These are phyloP conservation scores for Timema cristinae DNA, from an alignment of 2,888 invertebrate species.

Conservation along the genomic window DNA sequence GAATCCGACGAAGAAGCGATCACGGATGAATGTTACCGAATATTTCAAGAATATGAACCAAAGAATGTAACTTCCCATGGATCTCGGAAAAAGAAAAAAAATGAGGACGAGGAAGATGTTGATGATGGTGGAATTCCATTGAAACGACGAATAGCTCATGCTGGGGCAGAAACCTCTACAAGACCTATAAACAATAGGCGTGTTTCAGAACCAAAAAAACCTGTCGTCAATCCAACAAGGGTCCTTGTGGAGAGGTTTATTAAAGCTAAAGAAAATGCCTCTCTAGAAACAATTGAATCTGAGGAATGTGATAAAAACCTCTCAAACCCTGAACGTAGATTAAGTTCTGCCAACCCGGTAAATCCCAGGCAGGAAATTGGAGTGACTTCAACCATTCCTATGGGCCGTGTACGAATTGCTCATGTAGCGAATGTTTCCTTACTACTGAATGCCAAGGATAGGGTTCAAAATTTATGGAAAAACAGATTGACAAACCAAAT, in stretches of 20 bases:
- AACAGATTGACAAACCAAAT: neutral
- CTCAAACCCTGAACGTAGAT: no score
- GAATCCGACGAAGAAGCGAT: constrained; percentile 63
- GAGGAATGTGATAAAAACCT: no score
- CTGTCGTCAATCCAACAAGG: no score
- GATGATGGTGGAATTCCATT: neutral
- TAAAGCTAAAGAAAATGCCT: no score
- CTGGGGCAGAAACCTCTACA: neutral
- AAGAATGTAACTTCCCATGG: constrained; percentile 25
- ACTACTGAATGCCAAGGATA: constrained; percentile 27
- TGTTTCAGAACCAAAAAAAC: no score
- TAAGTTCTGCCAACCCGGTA: no score
- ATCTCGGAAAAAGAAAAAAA: neutral
- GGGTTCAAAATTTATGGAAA: constrained; percentile 11
- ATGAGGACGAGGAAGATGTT: neutral
- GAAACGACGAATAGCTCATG: constrained; percentile 14
- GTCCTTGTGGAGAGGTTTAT: no score
- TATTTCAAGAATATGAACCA: constrained; percentile 76
- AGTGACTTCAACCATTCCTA: neutral
- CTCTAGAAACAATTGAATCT: no score
- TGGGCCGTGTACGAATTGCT: constrained; percentile 56
- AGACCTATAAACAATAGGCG: no score
- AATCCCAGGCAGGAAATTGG: no score
- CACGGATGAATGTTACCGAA: constrained; percentile 77
- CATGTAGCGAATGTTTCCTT: constrained; percentile 72